A percentile compares a stretch with the other conserved stretches of the same genome.
phyloP scores from a whole-genome alignment of 2,797 vertebrate species.

The Enteromius afrohamiltoni region DNA sequence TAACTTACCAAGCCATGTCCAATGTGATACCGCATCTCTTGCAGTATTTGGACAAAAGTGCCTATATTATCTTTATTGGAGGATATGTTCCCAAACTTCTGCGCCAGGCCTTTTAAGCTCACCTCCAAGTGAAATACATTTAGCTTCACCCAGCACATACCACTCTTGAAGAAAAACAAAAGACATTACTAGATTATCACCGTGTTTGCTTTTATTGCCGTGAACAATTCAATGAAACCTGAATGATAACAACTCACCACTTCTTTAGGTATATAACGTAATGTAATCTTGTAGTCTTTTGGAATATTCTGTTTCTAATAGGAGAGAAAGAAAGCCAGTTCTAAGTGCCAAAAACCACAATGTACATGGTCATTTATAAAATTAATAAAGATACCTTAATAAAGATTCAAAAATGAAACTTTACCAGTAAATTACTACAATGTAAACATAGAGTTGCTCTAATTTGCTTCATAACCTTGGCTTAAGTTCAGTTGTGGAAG shows the following conservation, averaged over 20 bases:
- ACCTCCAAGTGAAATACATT: conserved; percentile 79
- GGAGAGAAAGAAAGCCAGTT: conserved; percentile 45
- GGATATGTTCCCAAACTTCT: conserved; percentile 83
- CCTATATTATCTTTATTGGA: conserved; percentile 80
- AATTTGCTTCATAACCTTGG: conserved; percentile 14
- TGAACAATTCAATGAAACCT: neutral
- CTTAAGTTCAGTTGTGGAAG: neutral
- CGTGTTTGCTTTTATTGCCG: neutral
- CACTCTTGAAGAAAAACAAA: conserved; percentile 67
- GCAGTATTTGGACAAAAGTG: conserved; percentile 77
- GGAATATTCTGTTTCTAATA: conserved; percentile 83
- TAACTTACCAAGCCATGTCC: conserved; percentile 51
- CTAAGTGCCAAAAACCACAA: conserved; percentile 1
- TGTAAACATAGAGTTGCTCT: conserved; percentile 3
- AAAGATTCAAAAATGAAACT: neutral
- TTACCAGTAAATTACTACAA: conserved; percentile 2
- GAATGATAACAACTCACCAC: conserved; percentile 70
- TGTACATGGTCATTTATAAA: neutral
- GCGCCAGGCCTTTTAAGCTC: conserved; percentile 76
- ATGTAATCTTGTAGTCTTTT: conserved; percentile 83
- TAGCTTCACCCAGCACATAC: conserved; percentile 81
- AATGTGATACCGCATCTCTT: conserved; percentile 74
- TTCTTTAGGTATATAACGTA: conserved; percentile 77
- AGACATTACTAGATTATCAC: neutral
- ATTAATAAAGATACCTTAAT: neutral